Conservation (phyloP, 2,797 vertebrate genomes). For the Salmo trutta region DNA sequence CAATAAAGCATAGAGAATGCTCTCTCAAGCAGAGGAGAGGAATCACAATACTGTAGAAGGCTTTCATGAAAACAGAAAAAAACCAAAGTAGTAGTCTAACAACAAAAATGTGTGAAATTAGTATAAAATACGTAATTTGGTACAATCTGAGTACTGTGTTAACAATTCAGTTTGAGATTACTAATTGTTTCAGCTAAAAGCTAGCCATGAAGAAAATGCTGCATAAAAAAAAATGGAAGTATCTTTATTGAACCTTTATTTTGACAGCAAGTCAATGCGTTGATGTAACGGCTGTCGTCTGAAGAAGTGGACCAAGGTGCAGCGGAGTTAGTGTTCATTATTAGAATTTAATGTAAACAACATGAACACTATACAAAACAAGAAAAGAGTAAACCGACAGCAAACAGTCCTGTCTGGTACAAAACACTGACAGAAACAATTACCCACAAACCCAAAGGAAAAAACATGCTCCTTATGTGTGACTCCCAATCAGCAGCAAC, state of each 20-base stretch:
- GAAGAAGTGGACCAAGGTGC: too few species aligned
- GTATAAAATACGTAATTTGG: background rate
- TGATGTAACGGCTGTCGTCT: too few species aligned
- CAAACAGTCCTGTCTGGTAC: too few species aligned
- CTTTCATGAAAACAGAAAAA: background rate
- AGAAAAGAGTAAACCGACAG: too few species aligned
- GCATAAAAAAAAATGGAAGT: background rate
- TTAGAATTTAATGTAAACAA: too few species aligned
- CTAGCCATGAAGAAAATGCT: background rate
- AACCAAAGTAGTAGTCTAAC: background rate
- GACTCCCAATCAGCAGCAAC: too few species aligned
- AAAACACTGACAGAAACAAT: too few species aligned
- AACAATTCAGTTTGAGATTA: background rate
- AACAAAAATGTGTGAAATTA: background rate
- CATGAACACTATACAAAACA: too few species aligned
- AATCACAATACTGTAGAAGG: background rate
- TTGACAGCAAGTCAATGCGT: conserved; percentile 54
- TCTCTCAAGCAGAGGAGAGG: background rate
- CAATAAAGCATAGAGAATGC: background rate
- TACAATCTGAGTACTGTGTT: background rate
- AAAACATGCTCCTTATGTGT: too few species aligned
- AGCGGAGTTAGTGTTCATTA: too few species aligned
- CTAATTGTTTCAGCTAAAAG: background rate
- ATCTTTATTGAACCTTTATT: background rate
- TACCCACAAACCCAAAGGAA: too few species aligned